Conservation (phyloP, 2,113 vertebrate genomes). For the Opisthocomus hoazin region DNA sequence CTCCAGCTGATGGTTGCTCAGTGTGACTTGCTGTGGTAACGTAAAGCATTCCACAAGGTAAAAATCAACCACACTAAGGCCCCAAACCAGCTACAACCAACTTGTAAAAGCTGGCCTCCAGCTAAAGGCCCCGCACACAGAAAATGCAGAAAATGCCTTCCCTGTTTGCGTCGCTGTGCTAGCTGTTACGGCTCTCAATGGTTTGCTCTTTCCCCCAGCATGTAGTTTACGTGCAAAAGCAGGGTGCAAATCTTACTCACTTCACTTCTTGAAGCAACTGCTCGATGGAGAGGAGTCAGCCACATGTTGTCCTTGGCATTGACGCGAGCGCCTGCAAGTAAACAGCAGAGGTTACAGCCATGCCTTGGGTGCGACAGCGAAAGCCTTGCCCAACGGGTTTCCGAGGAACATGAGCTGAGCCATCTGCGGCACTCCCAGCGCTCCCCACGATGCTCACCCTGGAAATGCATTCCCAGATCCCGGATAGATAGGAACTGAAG, state of each 20-base stretch:
- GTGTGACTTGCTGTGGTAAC: background rate
- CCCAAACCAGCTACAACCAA: background rate
- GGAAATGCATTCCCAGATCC: background rate
- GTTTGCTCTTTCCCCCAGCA: background rate
- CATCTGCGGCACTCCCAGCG: rapidly evolving
- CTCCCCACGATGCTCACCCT: background rate
- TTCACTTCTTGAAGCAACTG: slow-evolving; percentile 93
- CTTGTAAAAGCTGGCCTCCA: background rate
- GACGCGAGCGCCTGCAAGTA: slow-evolving; percentile 86
- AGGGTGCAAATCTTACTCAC: slow-evolving; percentile 69
- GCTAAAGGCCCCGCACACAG: background rate
- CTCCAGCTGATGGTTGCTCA: background rate
- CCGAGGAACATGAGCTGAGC: background rate
- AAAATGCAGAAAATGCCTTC: background rate
- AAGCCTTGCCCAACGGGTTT: background rate
- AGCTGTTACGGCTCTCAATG: background rate
- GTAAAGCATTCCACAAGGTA: background rate
- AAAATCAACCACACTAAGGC: background rate
- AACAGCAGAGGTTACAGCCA: slow-evolving; percentile 43
- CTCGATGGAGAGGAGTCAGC: slow-evolving; percentile 95
- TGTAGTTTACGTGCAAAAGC: background rate
- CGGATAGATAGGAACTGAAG: background rate
- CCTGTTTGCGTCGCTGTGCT: background rate
- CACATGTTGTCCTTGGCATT: slow-evolving; percentile 99
- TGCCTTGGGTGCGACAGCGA: background rate